Evolutionary conservation across 2,888 invertebrate genomes (phyloP).

Genomic region (Tanytarsus gracilentus): DNA sequence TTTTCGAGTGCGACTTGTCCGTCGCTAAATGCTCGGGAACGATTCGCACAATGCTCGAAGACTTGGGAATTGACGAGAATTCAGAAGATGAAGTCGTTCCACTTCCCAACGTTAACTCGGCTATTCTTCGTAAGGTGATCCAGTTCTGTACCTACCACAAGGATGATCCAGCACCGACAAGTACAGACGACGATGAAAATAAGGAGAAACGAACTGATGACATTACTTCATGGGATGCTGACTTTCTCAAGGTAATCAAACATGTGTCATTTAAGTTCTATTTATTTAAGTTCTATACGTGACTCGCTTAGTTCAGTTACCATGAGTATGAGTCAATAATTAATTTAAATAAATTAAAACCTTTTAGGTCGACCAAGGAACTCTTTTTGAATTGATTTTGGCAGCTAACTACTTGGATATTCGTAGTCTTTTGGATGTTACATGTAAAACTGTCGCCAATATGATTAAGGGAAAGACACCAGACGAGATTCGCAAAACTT

Average conservation of each 20-base stretch:
- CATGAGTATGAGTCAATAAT: not conserved
- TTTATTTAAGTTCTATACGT: not conserved
- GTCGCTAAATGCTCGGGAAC: constrained; percentile 97
- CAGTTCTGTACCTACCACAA: constrained; percentile 91
- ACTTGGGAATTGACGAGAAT: constrained; percentile 82
- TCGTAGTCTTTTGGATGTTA: constrained; percentile 89
- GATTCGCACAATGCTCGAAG: constrained; percentile 97
- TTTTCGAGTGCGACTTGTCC: constrained; percentile 92
- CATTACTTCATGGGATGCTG: constrained; percentile 98
- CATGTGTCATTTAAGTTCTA: not conserved
- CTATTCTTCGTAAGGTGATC: constrained; percentile 88
- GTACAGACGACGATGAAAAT: constrained; percentile 93
- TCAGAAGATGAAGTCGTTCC: constrained; percentile 87
- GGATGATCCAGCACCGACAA: constrained; percentile 78
- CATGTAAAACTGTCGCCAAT: constrained; percentile 96
- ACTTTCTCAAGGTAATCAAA: constrained; percentile 68
- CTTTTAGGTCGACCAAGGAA: constrained; percentile 77
- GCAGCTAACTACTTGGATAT: constrained; percentile 97
- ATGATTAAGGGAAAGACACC: constrained; percentile 99
- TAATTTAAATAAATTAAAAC: not conserved
- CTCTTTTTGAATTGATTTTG: constrained; percentile 89
- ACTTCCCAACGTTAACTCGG: constrained; percentile 93
- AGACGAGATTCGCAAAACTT: constrained; percentile 92
- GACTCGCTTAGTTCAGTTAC: no score
- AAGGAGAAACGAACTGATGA: constrained; percentile 98